phyloP scores from a whole-genome alignment of 2,113 vertebrate genomes.

The Chroicocephalus ridibundus region DNA sequence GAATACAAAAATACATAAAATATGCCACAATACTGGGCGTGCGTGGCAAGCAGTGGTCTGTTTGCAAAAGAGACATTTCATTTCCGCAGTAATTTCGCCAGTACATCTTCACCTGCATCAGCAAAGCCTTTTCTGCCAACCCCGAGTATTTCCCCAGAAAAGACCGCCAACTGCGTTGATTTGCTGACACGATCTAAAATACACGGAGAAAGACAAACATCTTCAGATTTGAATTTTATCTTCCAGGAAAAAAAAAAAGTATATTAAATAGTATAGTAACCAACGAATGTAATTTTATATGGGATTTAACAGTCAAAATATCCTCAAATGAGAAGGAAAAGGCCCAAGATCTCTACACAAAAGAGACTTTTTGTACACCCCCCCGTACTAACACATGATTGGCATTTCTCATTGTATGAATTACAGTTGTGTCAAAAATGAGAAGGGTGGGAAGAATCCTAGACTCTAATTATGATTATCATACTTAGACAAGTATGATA shows the following conservation, averaged over 20 bases:
- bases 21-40: fast-evolving
- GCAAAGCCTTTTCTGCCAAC: not conserved
- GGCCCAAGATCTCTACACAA: not conserved
- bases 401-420: not conserved
- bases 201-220: not conserved
- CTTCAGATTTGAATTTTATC: not conserved
- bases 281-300: not conserved
- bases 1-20: not conserved
- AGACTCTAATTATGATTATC: not conserved
- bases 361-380: too few species aligned
- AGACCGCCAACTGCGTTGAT: not conserved
- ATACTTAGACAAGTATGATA: not conserved
- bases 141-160: not conserved
- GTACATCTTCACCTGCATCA: not conserved
- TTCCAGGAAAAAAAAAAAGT: not conserved
- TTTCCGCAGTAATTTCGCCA: not conserved
- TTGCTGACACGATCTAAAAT: not conserved
- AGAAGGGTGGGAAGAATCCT: not conserved
- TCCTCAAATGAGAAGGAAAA: not conserved
- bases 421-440: not conserved
- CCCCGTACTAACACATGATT: fast-evolving
- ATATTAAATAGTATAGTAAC: not conserved
- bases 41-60: too few species aligned
- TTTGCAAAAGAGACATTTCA: too few species aligned
- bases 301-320: not conserved